phyloP scores from a whole-genome alignment of 2,113 vertebrate genomes.

The Chaetorhynchus papuensis region DNA sequence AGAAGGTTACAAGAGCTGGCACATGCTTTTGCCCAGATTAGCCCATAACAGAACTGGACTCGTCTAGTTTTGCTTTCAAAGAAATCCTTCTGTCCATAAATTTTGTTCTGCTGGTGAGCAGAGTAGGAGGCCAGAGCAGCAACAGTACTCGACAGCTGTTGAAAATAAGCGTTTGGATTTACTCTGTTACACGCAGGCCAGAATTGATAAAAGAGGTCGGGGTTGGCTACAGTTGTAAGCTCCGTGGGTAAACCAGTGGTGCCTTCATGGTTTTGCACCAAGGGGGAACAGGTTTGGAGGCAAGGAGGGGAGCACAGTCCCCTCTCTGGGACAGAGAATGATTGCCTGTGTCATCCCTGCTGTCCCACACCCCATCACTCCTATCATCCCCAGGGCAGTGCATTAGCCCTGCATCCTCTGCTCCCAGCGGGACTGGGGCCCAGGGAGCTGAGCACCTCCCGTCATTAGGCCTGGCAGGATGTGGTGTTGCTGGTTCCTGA shows the following conservation, averaged over 20 bases:
- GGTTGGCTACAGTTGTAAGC: not conserved
- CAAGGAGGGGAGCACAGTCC: not conserved
- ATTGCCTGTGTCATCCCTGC: not conserved
- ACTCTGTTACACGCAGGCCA: not conserved
- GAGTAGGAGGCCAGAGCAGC: not conserved
- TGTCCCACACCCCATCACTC: not conserved
- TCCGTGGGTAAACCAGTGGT: not conserved
- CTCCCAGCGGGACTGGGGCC: not conserved
- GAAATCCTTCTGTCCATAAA: conserved; percentile 41
- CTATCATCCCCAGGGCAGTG: not conserved
- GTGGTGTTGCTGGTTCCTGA: not conserved
- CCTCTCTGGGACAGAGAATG: fast-evolving
- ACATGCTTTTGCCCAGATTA: conserved; percentile 68
- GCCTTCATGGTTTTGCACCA: not conserved
- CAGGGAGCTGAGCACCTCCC: not conserved
- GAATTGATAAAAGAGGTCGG: not conserved
- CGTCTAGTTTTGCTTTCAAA: conserved; percentile 25
- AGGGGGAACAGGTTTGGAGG: not conserved
- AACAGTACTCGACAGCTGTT: not conserved
- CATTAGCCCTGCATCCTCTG: not conserved
- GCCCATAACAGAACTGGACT: conserved; percentile 55
- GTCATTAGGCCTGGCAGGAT: not conserved
- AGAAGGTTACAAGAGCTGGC: conserved; percentile 71
- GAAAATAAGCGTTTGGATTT: not conserved
- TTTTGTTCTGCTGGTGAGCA: not conserved